phyloP scores from a whole-genome alignment of 2,797 vertebrate species.

The Onychomys torridus region DNA sequence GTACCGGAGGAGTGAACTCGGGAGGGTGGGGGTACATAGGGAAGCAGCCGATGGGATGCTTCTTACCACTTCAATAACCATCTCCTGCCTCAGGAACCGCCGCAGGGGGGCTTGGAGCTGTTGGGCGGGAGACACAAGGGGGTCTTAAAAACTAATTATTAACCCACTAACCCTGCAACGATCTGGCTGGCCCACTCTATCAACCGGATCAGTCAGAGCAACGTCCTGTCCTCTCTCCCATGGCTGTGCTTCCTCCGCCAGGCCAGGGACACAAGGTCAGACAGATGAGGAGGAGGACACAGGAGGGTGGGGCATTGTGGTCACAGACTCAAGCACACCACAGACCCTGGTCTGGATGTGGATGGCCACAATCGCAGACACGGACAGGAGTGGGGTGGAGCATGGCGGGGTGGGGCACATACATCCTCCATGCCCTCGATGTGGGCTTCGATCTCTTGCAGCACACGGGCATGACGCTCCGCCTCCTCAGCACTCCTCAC shows the following conservation, averaged over 20 bases:
- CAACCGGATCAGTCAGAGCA: not conserved
- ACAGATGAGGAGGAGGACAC: not conserved
- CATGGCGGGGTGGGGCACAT: conserved; percentile 67
- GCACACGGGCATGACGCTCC: conserved; percentile 95
- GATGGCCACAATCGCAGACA: not conserved
- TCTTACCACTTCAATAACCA: conserved; percentile 98
- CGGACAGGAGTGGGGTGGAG: accelerated
- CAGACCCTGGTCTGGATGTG: not conserved
- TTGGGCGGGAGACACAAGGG: not conserved
- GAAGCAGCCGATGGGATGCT: accelerated
- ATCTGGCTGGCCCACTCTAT: not conserved
- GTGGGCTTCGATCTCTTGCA: conserved; percentile 98
- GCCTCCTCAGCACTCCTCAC: conserved; percentile 96
- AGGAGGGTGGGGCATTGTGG: not conserved
- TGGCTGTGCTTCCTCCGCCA: not conserved
- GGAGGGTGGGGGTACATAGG: not conserved
- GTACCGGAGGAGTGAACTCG: not conserved
- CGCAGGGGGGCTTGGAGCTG: conserved; percentile 97
- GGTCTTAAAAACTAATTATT: not conserved
- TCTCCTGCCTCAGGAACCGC: conserved; percentile 98
- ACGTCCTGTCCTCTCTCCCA: not conserved
- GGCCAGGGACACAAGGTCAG: not conserved
- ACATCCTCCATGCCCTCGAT: conserved; percentile 98
- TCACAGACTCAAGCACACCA: not conserved
- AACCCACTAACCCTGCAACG: not conserved